phyloP scores from a whole-genome alignment of 1,140 invertebrate species.

The Grapholita molesta region DNA sequence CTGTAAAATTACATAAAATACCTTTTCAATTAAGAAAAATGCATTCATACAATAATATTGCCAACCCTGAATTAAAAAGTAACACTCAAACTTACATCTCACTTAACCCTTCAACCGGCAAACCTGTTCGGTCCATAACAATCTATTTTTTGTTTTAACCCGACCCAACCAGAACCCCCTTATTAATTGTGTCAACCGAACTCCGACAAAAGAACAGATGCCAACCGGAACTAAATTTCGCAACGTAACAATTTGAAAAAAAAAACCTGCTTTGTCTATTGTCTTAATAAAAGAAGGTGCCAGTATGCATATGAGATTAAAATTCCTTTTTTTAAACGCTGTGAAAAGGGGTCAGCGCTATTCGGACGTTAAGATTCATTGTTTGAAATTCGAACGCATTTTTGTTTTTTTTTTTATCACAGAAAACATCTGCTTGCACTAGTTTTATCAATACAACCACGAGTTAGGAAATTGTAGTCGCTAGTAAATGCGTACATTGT shows the following conservation, averaged over 20 bases:
- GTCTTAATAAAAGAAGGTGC: conserved; percentile 62
- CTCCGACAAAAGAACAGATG: not conserved
- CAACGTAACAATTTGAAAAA: conserved; percentile 13
- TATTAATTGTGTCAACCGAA: conserved; percentile 68
- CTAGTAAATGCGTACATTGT: no score
- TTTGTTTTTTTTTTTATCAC: not conserved
- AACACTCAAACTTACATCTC: conserved; percentile 68
- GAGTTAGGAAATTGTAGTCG: no score
- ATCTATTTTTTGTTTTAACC: conserved; percentile 70
- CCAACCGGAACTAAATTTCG: conserved; percentile 7
- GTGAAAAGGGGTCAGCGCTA: conserved; percentile 54
- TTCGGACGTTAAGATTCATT: conserved; percentile 51
- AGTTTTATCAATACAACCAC: no score
- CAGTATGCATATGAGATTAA: conserved; percentile 61
- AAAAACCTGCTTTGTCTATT: conserved; percentile 31
- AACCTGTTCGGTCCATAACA: conserved; percentile 68
- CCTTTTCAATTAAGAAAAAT: no score
- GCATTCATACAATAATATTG: not conserved
- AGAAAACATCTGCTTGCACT: no score
- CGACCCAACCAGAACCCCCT: conserved; percentile 35
- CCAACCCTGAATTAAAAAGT: conserved; percentile 46
- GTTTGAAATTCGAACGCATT: conserved; percentile 18
- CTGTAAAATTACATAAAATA: no score
- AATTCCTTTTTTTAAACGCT: conserved; percentile 52
- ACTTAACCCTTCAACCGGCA: conserved; percentile 69